Base-by-base conservation (phyloP, 30 jellyfish, hydroid and myxozoan species). In the Pelagia noctiluca region DNA sequence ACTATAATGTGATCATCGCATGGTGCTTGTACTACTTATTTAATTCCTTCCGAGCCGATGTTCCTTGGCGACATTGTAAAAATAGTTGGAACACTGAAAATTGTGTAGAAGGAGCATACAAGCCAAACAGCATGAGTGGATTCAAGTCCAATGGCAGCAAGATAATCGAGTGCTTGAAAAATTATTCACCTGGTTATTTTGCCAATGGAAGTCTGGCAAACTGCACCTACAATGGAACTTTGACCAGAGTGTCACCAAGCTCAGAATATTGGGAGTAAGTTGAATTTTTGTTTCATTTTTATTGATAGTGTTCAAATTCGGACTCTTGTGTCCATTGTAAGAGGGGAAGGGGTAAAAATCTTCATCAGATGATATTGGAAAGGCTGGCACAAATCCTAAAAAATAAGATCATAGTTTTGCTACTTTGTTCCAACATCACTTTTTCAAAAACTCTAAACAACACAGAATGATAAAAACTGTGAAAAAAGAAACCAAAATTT, bases 1-100 rank as follows among this genome's bases (percentile, higher is more conserved):
- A 89, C 57, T 89, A 89, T 91, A 89, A 89, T 76, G 91, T 85
- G 26, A 89, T 89, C 63, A 89, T 89, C 32, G 97, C 97, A 18
- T 89, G 97, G 97, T 78, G 87, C 49, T 74, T 89, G 23, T 89
- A 81, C 65, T 89, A 81, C 61, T 83, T 89, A 53, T 89, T 89
- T 52, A 90, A 89, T 35, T 89, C 97, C 35, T 89, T 89, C 54
- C 84, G 97, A 23, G 63, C 95, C 26, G 97, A 89, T 31, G 97
- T 89, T 1, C 97, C 97, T 8, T 89, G 97, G 97, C 65, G 87
- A 50, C 91, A 89, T 70, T 89, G 97, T 49, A 75, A 32, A 24
- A 89, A 89, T 36, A 29, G 36, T 21, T 89, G 97, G 97, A 89
- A 89, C 88, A 82, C 91, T 0, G 61, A 75, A 26, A 35, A 83